Percentiles rank a stretch among this genome's conserved stretches.
Evolutionary conservation across 2,797 vertebrate species (phyloP).

Genomic region (Cyclopterus lumpus): DNA sequence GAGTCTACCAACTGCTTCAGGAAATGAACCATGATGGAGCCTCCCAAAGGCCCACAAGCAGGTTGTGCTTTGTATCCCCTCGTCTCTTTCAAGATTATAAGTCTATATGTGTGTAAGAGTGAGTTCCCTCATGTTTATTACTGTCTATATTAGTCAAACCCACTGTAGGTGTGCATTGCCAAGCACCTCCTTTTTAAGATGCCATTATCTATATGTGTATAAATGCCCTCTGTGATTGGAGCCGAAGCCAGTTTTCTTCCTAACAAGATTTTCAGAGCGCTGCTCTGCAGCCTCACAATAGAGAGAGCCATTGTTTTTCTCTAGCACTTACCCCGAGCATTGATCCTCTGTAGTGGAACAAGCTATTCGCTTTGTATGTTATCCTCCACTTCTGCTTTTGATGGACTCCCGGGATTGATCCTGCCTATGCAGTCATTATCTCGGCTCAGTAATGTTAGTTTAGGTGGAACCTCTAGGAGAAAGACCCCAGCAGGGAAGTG

Average conservation of each 20-base stretch:
- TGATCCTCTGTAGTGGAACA: slow-evolving; percentile 69
- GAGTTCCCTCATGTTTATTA: slow-evolving; percentile 56
- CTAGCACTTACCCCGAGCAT: slow-evolving; percentile 66
- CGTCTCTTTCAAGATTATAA: slow-evolving; percentile 65
- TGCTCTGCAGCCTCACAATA: slow-evolving; percentile 44
- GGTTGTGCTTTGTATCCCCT: slow-evolving; percentile 79
- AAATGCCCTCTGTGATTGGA: slow-evolving; percentile 37
- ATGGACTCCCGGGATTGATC: slow-evolving; percentile 76
- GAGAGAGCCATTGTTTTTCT: slow-evolving; percentile 62
- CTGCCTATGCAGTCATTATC: slow-evolving; percentile 72
- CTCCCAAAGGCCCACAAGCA: slow-evolving; percentile 80
- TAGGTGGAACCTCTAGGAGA: slow-evolving; percentile 55
- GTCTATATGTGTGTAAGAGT: slow-evolving; percentile 36
- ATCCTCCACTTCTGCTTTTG: slow-evolving; percentile 67
- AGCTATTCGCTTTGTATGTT: slow-evolving; percentile 73
- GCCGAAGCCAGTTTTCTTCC: slow-evolving; percentile 43
- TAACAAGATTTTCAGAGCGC: slow-evolving; percentile 24
- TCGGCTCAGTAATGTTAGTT: slow-evolving; percentile 69
- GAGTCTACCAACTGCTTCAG: slow-evolving; percentile 82
- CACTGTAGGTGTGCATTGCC: slow-evolving; percentile 30
- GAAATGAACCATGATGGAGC: slow-evolving; percentile 82
- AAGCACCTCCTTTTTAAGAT: slow-evolving; percentile 34
- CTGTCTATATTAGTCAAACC: slow-evolving; percentile 37
- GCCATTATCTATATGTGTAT: slow-evolving; percentile 22
- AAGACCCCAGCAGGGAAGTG: slow-evolving; percentile 57